Conservation (phyloP, 1,140 invertebrate genomes). For the Pseudobourletiella spinata region DNA sequence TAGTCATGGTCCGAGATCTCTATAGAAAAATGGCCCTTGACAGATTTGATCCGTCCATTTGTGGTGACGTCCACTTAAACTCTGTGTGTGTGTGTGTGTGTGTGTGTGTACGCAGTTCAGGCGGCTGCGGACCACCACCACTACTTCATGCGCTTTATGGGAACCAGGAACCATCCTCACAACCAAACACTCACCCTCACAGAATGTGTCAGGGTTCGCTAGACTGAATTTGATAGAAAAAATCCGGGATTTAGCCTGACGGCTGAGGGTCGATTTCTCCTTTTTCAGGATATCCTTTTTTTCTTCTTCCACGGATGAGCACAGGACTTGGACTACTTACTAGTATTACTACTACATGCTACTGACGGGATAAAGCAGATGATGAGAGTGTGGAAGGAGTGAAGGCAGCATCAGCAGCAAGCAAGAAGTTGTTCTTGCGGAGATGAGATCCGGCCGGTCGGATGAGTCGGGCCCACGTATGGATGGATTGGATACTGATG, state of each 20-base stretch:
- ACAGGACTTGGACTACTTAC: too few relatives aligned
- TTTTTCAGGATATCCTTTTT: not conserved
- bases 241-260: not conserved
- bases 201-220: not conserved
- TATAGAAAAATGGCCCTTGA: conserved; percentile 16
- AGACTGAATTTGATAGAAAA: not conserved
- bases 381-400: not conserved
- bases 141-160: not conserved
- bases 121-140: not conserved
- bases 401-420: not conserved
- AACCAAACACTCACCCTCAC: not conserved
- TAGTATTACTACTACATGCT: too few relatives aligned
- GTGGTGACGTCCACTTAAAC: not conserved
- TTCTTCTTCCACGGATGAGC: too few relatives aligned
- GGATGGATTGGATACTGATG: not conserved
- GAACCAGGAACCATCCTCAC: not conserved
- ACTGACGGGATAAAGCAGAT: not conserved
- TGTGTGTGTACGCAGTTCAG: not conserved
- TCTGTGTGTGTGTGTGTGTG: not conserved
- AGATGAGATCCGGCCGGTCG: not conserved
- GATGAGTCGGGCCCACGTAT: not conserved
- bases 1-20: conserved; percentile 20
- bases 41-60: conserved; percentile 9
- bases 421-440: not conserved
- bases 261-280: not conserved